These are phyloP conservation scores for Gyrodactylus salaris DNA, from an alignment of 1,140 invertebrate species.

Conservation along the genomic window DNA sequence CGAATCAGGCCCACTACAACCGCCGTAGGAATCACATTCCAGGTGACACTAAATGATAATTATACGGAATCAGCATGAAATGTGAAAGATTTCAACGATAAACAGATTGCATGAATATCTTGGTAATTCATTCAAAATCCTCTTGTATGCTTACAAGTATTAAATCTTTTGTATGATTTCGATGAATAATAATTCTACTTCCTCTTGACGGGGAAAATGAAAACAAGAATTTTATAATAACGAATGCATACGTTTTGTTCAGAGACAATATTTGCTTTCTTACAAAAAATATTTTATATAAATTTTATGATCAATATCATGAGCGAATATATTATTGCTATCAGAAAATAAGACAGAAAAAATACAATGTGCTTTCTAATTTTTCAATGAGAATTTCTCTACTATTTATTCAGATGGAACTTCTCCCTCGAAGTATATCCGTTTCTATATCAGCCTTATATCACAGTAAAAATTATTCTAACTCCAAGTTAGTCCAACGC, in stretches of 20 bases:
- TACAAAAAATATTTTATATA: background rate
- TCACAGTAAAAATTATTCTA: too few species aligned
- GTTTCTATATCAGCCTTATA: too few species aligned
- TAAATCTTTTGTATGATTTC: background rate
- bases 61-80: background rate
- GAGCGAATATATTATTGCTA: too few species aligned
- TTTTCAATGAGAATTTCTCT: too few species aligned
- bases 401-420: too few species aligned
- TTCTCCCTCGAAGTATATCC: too few species aligned
- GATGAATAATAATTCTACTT: background rate
- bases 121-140: background rate
- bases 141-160: background rate
- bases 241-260: background rate
- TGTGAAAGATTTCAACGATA: background rate
- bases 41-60: background rate
- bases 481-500: too few species aligned
- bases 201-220: background rate
- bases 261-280: background rate
- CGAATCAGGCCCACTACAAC: background rate
- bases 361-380: too few species aligned
- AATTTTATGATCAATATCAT: background rate
- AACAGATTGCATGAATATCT: background rate
- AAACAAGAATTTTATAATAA: background rate
- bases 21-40: background rate
- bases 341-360: too few species aligned